Conservation (phyloP, 2,888 invertebrate genomes). For the Boloria euphrosyne region DNA sequence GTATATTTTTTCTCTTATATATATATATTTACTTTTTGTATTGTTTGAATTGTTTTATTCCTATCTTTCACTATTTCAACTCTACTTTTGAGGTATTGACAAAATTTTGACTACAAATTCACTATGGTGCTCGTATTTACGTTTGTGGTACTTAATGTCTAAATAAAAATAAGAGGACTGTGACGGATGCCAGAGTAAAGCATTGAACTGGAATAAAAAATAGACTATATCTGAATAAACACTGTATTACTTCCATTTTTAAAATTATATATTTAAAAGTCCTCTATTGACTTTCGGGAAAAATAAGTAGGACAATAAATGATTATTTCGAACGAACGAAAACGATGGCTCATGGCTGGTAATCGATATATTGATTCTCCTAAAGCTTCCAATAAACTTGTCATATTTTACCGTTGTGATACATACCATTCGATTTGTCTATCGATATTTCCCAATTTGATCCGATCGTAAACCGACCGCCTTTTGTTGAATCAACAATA, state of each 20-base stretch:
- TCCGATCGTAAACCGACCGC: conserved; percentile 11
- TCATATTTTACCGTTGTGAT: background rate
- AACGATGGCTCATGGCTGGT: conserved; percentile 4
- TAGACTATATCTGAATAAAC: background rate
- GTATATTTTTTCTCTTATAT: conserved; percentile 3
- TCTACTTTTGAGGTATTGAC: background rate
- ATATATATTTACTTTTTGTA: background rate
- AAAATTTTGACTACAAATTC: background rate
- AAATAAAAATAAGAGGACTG: background rate
- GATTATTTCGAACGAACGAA: conserved; percentile 17
- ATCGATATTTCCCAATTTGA: conserved; percentile 13
- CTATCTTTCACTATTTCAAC: background rate
- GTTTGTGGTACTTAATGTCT: conserved; percentile 7
- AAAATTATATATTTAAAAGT: background rate
- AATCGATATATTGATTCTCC: background rate
- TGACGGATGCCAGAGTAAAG: background rate
- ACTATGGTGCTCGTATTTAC: conserved; percentile 13
- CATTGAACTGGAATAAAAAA: background rate
- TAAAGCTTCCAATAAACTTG: background rate
- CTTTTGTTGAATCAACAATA: conserved; percentile 12
- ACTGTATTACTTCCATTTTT: conserved; percentile 7
- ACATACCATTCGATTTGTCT: conserved; percentile 10
- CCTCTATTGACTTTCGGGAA: background rate
- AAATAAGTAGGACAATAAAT: conserved; percentile 13
- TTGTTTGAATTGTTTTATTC: background rate